Evolutionary conservation across 2,113 vertebrate species (phyloP), one percentile per base, ranked within the genome.

Genomic region (Menura novaehollandiae): DNA sequence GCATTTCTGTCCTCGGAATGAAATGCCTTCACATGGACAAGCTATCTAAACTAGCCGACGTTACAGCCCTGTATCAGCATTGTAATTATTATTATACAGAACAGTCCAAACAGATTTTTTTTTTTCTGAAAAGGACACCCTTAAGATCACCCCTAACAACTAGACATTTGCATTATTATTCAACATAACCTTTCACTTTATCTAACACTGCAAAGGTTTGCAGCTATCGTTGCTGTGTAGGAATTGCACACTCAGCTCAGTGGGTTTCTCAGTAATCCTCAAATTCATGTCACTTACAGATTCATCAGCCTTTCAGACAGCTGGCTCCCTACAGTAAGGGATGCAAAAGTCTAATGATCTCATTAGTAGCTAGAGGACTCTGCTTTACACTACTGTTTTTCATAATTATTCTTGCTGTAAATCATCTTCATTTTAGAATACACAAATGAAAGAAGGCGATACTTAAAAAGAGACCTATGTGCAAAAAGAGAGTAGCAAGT

Each of bases 231-330:
- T 83, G 69, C 53, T 76, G 32, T 78, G 43, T 59, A 85, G 81
- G 79, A 90, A 93, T 52, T 58, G 32, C 79, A 84, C 28, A 58
- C 72, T 88, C 66, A 72, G 47, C 88, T 87, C 76, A 84, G 55
- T 49, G 60, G 19, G 33, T 69, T 92, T 81, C 87, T 85, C 64
- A 72, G 64, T 85, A 91, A 85, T 87, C 64, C 44, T 92, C 60
- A 78, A 87, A 91, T 91, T 85, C 69, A 56, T 2, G 5, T 74
- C 72, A 77, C 47, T 80, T 90, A 87, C 9, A 67, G 85, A 88
- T 86, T 86, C 79, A 90, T 88, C 75, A 94, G 72, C 55, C 76
- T 84, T 67, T 74, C 75, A 94, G 88, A 78, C 72, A 92, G 37
- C 64, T 56, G 60, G 56, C 44, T 93, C 79, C 89, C 85, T 56